Evolutionary conservation across 1,140 invertebrate species (phyloP), one percentile per base, ranked within the genome.

Genomic region (Saccostrea cuccullata): DNA sequence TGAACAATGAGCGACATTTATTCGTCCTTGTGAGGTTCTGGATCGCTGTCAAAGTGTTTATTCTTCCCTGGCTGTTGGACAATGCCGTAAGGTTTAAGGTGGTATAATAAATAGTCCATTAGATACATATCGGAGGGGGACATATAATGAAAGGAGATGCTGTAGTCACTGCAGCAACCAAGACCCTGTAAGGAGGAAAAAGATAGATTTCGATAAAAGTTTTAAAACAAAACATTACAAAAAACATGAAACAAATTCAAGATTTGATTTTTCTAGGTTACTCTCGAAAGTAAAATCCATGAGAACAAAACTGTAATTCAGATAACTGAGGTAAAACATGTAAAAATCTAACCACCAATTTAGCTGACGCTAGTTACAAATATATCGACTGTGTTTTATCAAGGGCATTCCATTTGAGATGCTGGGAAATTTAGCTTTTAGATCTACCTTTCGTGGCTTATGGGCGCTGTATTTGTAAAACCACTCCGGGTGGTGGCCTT

Each of bases 151-250:
- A 88, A 88, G 11, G 87, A 77, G 5, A 88, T 77, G 47, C 84
- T 85, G 84, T 88, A 88, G 17, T 88, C 87, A 85, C 87, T 88
- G 77, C 87, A 88, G 47, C 87, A 88, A 4, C 84, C 87, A 11
- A 77, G 47, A 13, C 87, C 87, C 87, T 88, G 87, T n/a, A 86
- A 88, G 20, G 23, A 23, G 40, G 8, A 77, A 64, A 64, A 64
- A 64, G 17, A 17, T 20, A 60, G 58, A 60, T 20, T 12, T 20
- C 15, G n/a, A 36, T 36, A 36, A 1, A 36, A 2, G 2, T 47
- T 47, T 47, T 2, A 47, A 8, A 47, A 47, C 47, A 47, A 47
- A 47, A 6, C 2, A 47, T 8, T 47, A 2, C 1, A 47, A 47
- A 47, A 47, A 2, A 47, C 1, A 3, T 9, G 47, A 6, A 47